These are phyloP conservation scores for Branchipolynoe longqiensis DNA, from an alignment of 2,888 invertebrate genomes.

Conservation along the genomic window DNA sequence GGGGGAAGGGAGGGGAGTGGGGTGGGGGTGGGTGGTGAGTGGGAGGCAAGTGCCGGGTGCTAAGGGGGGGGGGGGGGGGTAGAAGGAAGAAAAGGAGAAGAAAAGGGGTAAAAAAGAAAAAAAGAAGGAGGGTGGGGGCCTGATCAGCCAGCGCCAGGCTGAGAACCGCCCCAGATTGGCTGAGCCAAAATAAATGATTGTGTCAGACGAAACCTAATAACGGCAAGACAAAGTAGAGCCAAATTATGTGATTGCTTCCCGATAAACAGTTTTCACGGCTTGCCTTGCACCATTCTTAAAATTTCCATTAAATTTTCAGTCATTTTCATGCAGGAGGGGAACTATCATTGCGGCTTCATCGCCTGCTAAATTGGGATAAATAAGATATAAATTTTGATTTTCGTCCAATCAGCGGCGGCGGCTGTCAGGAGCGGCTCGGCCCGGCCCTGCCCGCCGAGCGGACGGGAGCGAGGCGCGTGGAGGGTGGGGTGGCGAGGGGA, in stretches of 20 bases:
- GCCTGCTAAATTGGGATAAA: conserved; percentile 53
- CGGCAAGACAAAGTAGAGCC: conserved; percentile 56
- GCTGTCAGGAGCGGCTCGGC: conserved; percentile 38
- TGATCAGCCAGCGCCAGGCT: conserved; percentile 2
- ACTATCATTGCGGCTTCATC: conserved; percentile 57
- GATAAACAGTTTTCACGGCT: conserved; percentile 50
- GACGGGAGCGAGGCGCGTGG: conserved; percentile 14
- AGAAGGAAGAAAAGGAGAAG: too few relatives aligned
- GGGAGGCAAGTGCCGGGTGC: conserved; percentile 7
- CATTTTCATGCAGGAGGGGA: conserved; percentile 57
- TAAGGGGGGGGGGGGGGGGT: too few relatives aligned
- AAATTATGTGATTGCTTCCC: conserved; percentile 57
- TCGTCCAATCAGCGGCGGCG: conserved; percentile 52
- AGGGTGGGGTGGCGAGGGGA: not conserved
- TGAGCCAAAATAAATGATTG: conserved; percentile 54
- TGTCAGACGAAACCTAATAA: conserved; percentile 55
- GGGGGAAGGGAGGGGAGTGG: conserved; percentile 6
- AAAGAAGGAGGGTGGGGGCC: too few relatives aligned
- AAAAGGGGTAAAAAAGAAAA: too few relatives aligned
- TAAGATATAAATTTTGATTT: conserved; percentile 58
- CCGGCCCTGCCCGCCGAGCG: not conserved
- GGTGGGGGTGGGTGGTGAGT: not conserved
- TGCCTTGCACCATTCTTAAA: conserved; percentile 54
- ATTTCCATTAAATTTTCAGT: conserved; percentile 58
- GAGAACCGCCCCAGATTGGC: conserved; percentile 36